These are phyloP conservation scores for Triplophysa yarkandensis DNA, from an alignment of 2,797 vertebrate species.

Conservation along the genomic window DNA sequence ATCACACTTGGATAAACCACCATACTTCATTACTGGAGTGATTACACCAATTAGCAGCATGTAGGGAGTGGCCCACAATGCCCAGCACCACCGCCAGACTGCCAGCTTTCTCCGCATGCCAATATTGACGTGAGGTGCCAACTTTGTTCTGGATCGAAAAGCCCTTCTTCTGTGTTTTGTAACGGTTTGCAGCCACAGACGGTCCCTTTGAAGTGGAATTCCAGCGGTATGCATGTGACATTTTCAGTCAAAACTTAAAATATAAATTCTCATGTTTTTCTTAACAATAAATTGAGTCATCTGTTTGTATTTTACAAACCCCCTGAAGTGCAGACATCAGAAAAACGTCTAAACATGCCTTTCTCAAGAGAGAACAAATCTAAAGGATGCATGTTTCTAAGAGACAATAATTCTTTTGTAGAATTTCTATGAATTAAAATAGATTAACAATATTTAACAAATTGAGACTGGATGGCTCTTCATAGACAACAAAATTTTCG, in stretches of 20 bases:
- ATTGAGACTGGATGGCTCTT: too few relatives aligned
- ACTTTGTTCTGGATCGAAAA: constrained; percentile 18
- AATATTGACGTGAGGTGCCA: constrained; percentile 21
- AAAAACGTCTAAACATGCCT: too few relatives aligned
- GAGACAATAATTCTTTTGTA: neutral
- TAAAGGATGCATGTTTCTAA: too few relatives aligned
- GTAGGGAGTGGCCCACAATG: constrained; percentile 59
- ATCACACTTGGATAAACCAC: constrained; percentile 61
- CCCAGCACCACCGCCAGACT: constrained; percentile 48
- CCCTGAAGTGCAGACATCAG: too few relatives aligned
- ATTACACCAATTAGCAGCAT: constrained; percentile 65
- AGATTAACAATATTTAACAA: too few relatives aligned
- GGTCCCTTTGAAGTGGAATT: neutral
- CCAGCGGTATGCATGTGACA: too few relatives aligned
- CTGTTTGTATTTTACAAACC: too few relatives aligned
- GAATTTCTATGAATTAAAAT: too few relatives aligned
- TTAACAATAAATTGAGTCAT: too few relatives aligned
- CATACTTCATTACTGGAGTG: constrained; percentile 61
- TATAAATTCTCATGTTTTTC: too few relatives aligned
- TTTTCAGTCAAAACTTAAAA: neutral
- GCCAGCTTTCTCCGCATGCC: constrained; percentile 34
- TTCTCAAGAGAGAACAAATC: too few relatives aligned
- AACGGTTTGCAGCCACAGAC: neutral
- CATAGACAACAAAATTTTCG: too few relatives aligned
- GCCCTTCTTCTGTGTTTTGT: constrained; percentile 14